Conservation (phyloP, 2,888 invertebrate species). For the Microctonus brassicae region DNA sequence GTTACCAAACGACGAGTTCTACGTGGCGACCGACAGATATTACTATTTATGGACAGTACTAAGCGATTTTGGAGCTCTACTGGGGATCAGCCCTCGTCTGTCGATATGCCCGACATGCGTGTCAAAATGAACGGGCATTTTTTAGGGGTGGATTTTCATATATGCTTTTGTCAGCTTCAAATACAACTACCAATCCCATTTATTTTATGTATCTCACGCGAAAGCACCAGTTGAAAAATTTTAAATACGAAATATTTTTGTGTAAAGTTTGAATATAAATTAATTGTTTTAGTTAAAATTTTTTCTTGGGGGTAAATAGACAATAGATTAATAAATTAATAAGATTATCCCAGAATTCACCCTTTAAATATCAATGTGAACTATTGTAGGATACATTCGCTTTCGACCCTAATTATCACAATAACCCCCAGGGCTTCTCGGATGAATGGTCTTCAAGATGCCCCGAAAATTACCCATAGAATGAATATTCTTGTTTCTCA, state of each 20-base stretch:
- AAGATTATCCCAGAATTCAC: background rate
- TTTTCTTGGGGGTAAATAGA: background rate
- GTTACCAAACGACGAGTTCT: constrained; percentile 62
- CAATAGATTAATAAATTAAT: background rate
- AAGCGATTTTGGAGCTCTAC: constrained; percentile 44
- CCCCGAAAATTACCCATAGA: constrained; percentile 8
- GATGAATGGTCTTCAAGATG: constrained; percentile 28
- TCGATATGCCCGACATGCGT: constrained; percentile 21
- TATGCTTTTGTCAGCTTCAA: constrained; percentile 20
- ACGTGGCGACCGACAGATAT: constrained; percentile 67
- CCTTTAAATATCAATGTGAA: background rate
- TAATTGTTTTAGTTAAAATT: background rate
- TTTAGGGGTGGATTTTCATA: constrained; percentile 14
- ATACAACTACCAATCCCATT: background rate
- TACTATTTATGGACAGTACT: constrained; percentile 63
- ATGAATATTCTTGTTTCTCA: constrained; percentile 14
- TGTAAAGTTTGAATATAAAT: background rate
- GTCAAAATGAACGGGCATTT: constrained; percentile 34
- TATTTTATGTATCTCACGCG: constrained; percentile 8
- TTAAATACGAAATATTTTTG: background rate
- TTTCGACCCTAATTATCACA: constrained; percentile 25
- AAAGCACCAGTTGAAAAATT: background rate
- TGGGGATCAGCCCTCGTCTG: constrained; percentile 31
- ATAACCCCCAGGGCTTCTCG: constrained; percentile 7
- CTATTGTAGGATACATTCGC: background rate